Conservation (phyloP, 2,888 invertebrate species). For the Apamea sordens region DNA sequence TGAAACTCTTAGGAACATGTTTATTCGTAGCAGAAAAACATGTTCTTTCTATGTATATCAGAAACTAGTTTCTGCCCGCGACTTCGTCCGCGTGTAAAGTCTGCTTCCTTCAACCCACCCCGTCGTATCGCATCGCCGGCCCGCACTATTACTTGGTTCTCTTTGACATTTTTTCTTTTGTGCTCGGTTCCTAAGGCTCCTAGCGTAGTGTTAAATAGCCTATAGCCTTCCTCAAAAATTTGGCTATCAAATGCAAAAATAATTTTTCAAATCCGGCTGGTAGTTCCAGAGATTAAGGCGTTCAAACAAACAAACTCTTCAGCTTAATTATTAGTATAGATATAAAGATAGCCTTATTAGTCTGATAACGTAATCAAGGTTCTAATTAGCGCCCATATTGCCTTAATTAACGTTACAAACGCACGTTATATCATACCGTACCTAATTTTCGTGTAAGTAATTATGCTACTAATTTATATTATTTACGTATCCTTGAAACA, state of each 20-base stretch:
- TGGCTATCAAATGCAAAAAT: neutral
- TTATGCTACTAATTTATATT: constrained; percentile 30
- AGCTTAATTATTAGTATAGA: neutral
- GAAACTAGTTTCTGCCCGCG: neutral
- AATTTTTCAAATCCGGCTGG: neutral
- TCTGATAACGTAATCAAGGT: constrained; percentile 16
- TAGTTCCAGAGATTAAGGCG: neutral
- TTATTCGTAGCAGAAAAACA: neutral
- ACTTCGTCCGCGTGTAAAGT: neutral
- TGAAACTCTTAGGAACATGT: neutral
- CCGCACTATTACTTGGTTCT: neutral
- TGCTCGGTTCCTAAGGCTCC: too few relatives aligned
- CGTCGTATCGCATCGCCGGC: neutral
- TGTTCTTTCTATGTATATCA: neutral
- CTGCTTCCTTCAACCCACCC: too few relatives aligned
- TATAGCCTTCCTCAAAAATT: neutral
- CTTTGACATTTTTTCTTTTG: too few relatives aligned
- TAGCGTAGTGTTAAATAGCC: too few relatives aligned
- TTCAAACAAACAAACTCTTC: neutral
- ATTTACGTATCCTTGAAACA: constrained; percentile 25
- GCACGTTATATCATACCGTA: constrained; percentile 6
- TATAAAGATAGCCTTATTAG: neutral
- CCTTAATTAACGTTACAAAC: constrained; percentile 15
- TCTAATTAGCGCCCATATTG: constrained; percentile 15
- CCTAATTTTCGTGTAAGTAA: constrained; percentile 36